Percentiles rank a stretch among this genome's conserved stretches.
Conservation (phyloP, 2,797 vertebrate species). For the Melanotaenia nigrans region DNA sequence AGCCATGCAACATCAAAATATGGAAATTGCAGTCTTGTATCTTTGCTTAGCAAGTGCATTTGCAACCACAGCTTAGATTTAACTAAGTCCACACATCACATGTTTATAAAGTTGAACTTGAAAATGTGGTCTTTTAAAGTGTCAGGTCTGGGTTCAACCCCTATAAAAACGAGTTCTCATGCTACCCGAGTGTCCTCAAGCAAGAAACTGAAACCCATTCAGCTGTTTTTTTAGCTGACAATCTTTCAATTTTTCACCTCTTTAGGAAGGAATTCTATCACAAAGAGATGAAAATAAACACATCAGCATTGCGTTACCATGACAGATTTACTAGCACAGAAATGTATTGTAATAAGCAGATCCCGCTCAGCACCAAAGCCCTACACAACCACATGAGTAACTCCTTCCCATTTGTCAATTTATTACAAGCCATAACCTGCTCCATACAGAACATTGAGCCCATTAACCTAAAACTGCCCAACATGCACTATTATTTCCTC, state of each 20-base stretch:
- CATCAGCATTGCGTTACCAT: slow-evolving; percentile 50
- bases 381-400: slow-evolving; percentile 5
- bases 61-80: slow-evolving; percentile 47
- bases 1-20: slow-evolving; percentile 56
- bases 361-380: slow-evolving; percentile 11
- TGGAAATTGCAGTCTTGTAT: slow-evolving; percentile 59
- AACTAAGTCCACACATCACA: slow-evolving; percentile 29
- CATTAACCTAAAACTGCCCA: slow-evolving; percentile 9
- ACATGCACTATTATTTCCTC: not conserved
- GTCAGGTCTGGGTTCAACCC: slow-evolving; percentile 26
- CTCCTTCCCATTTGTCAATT: slow-evolving; percentile 8
- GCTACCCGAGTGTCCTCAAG: slow-evolving; percentile 47
- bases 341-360: slow-evolving; percentile 29
- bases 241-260: slow-evolving; percentile 34
- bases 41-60: slow-evolving; percentile 61
- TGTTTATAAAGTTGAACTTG: slow-evolving; percentile 46
- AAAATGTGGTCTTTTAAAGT: slow-evolving; percentile 43
- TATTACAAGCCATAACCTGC: slow-evolving; percentile 5
- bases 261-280: slow-evolving; percentile 26
- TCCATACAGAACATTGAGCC: slow-evolving; percentile 10
- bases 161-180: slow-evolving; percentile 2
- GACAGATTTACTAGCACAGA: slow-evolving; percentile 26
- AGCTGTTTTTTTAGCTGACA: slow-evolving; percentile 35
- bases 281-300: slow-evolving; percentile 43
- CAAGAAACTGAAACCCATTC: slow-evolving; percentile 50